Base-by-base conservation (phyloP, 2,797 vertebrate species). In the Oreochromis grahami region DNA sequence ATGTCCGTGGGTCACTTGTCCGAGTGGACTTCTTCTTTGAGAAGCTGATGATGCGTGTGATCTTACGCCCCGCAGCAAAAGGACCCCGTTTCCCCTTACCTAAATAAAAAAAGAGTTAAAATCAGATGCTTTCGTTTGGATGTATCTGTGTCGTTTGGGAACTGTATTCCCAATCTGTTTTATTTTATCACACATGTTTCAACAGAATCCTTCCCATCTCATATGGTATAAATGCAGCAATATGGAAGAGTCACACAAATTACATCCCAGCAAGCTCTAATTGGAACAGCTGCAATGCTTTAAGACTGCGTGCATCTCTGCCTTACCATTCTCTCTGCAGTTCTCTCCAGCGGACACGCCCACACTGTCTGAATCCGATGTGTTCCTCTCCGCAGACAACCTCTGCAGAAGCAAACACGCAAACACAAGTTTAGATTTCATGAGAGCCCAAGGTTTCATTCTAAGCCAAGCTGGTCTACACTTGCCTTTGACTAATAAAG, bases 31-130 rank as follows among this genome's bases (percentile, higher is more conserved):
- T 99, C 93, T 98, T 99, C 93, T 99, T 99, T 78, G 98, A 98
- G 94, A 99, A 99, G 91, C 97, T 98, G 93, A 99, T 99, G 93
- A 99, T 99, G 13, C 98, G 97, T 8, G 97, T 99, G 95, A 99
- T 99, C 93, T 99, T 99, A 68, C 97, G 97, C 21, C 99, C 99
- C 0, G 99, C 99, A 0, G 97, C 98, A 1, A 99, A 96, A 55
- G 98, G 96, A 0, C 97, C 97, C 51, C 97, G 97, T 93, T 98
- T 99, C 83, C 96, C 96, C 88, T 98, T 99, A 19, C 96, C 98
- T 98, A 41, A 63, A 86, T 5, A 1, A 48, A 60, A 80, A 3
- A 43, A 51, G 3, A 8, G 80, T 65, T n/a, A 32, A 45, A 32
- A 56, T 80, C 50, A 41, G 7, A 5, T 48, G 11, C 1, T 29